Evolutionary conservation across 2,888 invertebrate species (phyloP), one percentile per base, ranked within the genome.

Genomic region (Spisula subtruncata): DNA sequence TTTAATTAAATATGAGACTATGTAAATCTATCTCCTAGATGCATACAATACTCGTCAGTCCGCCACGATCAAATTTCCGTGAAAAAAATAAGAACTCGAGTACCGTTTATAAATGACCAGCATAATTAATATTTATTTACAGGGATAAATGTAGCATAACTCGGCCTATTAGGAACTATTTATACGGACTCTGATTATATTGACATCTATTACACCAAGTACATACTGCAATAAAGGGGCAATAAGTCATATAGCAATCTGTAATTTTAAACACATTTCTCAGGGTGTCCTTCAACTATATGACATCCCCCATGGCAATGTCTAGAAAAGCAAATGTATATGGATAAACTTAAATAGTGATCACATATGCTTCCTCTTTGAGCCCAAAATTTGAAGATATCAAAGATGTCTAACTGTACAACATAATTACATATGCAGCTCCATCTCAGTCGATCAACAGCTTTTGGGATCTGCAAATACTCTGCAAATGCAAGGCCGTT

Each of bases 1-100:
- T 71, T 71, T 29, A 71, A 71, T 71, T 71, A 32, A 71, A 71
- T 32, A 32, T 32, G 71, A 71, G 71, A 29, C 71, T 71, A 14
- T 29, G 71, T 12, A 71, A 71, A 71, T 71, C 2, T 32, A 16
- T 71, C 71, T 32, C 16, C 29, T 32, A 6, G 1, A 29, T 32
- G 29, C 32, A 6, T 8, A 71, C 29, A 14, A 32, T 32, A 10
- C 6, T 32, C 14, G 71, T 32, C 71, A 71, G 2, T 14, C n/a
- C 71, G 5, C 6, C 32, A 32, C 14, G 29, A 32, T 71, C 32
- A 6, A 32, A 71, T 71, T 71, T 32, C 71, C 71, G 10, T 32
- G n/a, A 14, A 71, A 71, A 71, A 32, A 60, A 25, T 60, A 60
- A n/a, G 20, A 32, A 71, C 32, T 71, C 32, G 6, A 71, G 71